Evolutionary conservation across 2,113 vertebrate genomes (phyloP).

Genomic region (Sebastes schlegelii): DNA sequence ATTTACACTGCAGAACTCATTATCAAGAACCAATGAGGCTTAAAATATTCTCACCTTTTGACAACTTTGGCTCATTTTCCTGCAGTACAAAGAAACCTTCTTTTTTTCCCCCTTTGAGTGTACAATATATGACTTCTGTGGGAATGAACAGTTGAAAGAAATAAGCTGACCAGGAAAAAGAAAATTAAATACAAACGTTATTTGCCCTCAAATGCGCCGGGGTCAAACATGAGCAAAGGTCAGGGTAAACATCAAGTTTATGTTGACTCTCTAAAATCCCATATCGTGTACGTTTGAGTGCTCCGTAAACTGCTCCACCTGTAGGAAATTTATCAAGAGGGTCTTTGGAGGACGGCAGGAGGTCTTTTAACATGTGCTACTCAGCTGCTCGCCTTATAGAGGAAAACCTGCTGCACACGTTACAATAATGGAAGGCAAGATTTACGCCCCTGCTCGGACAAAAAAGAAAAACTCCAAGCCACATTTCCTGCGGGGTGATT

Average conservation of each 20-base stretch:
- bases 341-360: slow-evolving; percentile 80
- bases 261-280: slow-evolving; percentile 47
- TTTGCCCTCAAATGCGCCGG: neutral
- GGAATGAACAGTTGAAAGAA: slow-evolving; percentile 52
- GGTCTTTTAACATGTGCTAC: slow-evolving; percentile 85
- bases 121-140: slow-evolving; percentile 43
- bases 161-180: slow-evolving; percentile 4
- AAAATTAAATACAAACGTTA: slow-evolving; percentile 9
- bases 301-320: slow-evolving; percentile 84
- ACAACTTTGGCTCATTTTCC: slow-evolving; percentile 51
- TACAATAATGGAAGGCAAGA: slow-evolving; percentile 85
- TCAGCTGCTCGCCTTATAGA: slow-evolving; percentile 85
- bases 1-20: slow-evolving; percentile 70
- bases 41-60: slow-evolving; percentile 74
- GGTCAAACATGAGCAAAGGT: slow-evolving; percentile 13
- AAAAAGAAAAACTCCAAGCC: slow-evolving; percentile 61
- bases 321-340: slow-evolving; percentile 85
- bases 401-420: slow-evolving; percentile 79
- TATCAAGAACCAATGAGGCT: slow-evolving; percentile 67
- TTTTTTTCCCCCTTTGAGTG: neutral
- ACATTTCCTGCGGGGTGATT: slow-evolving; percentile 86
- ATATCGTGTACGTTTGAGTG: slow-evolving; percentile 81
- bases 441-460: slow-evolving; percentile 84
- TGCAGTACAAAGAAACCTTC: slow-evolving; percentile 19
- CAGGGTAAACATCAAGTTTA: slow-evolving; percentile 46